These are phyloP conservation scores for Paramormyrops kingsleyae DNA, from an alignment of 2,113 vertebrate species.

Conservation along the genomic window DNA sequence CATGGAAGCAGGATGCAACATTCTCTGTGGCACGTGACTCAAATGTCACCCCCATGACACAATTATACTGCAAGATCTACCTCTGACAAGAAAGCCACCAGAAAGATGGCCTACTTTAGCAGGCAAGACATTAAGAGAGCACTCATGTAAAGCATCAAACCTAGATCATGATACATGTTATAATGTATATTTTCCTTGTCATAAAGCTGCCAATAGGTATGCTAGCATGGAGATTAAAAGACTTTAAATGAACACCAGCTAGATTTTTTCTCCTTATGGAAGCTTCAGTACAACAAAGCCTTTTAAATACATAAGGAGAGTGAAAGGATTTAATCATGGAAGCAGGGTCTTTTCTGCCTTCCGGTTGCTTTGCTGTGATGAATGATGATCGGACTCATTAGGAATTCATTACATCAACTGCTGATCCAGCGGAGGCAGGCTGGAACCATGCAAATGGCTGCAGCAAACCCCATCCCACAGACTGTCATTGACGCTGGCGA, in stretches of 20 bases:
- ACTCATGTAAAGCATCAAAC: neutral
- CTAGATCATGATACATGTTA: neutral
- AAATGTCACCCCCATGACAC: constrained; percentile 11
- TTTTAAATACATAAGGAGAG: constrained; percentile 28
- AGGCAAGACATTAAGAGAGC: neutral
- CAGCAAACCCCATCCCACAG: neutral
- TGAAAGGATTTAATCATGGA: constrained; percentile 22
- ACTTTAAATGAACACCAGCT: constrained; percentile 30
- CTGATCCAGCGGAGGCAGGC: constrained; percentile 27
- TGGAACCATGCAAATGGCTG: constrained; percentile 31
- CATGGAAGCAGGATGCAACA: neutral
- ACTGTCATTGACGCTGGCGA: constrained; percentile 12
- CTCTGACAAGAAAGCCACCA: neutral
- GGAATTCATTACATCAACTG: constrained; percentile 38
- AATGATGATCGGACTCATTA: constrained; percentile 34
- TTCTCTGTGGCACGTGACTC: neutral
- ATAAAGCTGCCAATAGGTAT: neutral
- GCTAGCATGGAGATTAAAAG: neutral
- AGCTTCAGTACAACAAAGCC: constrained; percentile 17
- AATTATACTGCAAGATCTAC: neutral
- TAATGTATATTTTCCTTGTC: neutral
- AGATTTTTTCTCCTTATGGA: constrained; percentile 29
- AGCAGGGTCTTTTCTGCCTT: neutral
- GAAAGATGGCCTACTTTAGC: neutral
- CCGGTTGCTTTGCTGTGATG: constrained; percentile 28